Evolutionary conservation across 2,888 invertebrate species (phyloP).

Genomic region (Blastobasis lacticolella): DNA sequence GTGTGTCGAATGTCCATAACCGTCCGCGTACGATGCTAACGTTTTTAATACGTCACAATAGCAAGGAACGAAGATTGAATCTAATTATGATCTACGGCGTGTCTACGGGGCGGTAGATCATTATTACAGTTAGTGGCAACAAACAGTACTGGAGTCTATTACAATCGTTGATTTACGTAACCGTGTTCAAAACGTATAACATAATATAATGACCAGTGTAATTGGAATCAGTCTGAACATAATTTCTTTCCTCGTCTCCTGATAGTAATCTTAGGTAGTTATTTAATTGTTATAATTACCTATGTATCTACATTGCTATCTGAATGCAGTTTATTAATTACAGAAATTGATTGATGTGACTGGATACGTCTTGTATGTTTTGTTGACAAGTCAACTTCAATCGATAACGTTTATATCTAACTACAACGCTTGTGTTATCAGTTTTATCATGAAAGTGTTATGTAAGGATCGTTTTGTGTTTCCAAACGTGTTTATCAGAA

Average conservation of each 20-base stretch:
- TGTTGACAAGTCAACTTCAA: too few species aligned
- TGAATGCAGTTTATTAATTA: neutral
- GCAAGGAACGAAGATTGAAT: slow-evolving; percentile 18
- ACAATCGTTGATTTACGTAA: slow-evolving; percentile 2
- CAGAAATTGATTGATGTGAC: too few species aligned
- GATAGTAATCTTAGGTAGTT: neutral
- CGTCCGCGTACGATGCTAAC: slow-evolving; percentile 28
- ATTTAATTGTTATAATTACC: neutral
- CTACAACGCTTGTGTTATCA: neutral
- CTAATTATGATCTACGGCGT: slow-evolving; percentile 19
- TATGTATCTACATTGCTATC: neutral
- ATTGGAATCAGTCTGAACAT: neutral
- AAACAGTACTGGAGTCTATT: neutral
- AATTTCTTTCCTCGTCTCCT: neutral
- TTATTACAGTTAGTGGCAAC: slow-evolving; percentile 11
- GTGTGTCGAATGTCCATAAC: too few species aligned
- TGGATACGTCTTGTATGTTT: too few species aligned
- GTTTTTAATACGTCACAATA: slow-evolving; percentile 20
- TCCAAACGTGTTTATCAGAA: too few species aligned
- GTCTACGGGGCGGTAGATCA: too few species aligned
- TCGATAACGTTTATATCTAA: too few species aligned
- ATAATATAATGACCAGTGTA: neutral
- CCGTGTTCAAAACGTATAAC: neutral
- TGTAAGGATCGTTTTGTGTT: too few species aligned
- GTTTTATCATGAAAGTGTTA: neutral